Base-by-base conservation (phyloP, 2,888 invertebrate genomes). In the Tenthredo distinguenda region DNA sequence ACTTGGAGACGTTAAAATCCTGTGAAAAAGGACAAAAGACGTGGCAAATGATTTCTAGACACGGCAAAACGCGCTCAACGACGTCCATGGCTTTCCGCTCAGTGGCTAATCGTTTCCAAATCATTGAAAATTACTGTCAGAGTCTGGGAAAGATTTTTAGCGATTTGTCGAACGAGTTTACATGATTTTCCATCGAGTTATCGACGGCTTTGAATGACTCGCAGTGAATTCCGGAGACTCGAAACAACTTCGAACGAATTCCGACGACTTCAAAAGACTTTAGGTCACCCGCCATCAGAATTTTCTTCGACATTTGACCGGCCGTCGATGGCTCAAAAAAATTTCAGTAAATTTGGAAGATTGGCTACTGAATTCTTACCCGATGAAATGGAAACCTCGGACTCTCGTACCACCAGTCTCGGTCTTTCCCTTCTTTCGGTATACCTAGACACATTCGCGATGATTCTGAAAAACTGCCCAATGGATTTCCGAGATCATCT, bases 401-500 rank as follows among this genome's bases (percentile, higher is more conserved):
- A 4, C 26, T 62, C 62, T 26, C 21, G 62, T 26, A 26, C 26
- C 12, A 62, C 26, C 10, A 62, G 10, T 62, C 62, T 62, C 26
- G 12, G 10, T 26, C 62, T 26, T 62, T 62, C 26, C 26, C 26
- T 55, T n/a, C 10, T 4, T 62, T 26, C 2, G 10, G 62, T 62
- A 26, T 12, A 26, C n/a, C 10, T 62, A 26, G 0, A 21, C 26
- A 26, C 10, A 26, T 26, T 21, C 21, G 10, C 21, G 62, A 26
- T 55, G n/a, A 55, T 55, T n/a, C n/a, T 55, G 6, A 10, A 68
- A 43, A 37, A 21, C 15, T 9, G 76, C 12, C 47, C 26, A 50
- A 77, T 77, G 50, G 77, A 77, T 77, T 55, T 55, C 34, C 2
- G 55, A 77, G 34, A 77, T 37, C 31, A 34, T n/a, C 26, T 18